These are phyloP conservation scores for Eugnorisma glareosa DNA, from an alignment of 2,888 invertebrate genomes.

Conservation along the genomic window DNA sequence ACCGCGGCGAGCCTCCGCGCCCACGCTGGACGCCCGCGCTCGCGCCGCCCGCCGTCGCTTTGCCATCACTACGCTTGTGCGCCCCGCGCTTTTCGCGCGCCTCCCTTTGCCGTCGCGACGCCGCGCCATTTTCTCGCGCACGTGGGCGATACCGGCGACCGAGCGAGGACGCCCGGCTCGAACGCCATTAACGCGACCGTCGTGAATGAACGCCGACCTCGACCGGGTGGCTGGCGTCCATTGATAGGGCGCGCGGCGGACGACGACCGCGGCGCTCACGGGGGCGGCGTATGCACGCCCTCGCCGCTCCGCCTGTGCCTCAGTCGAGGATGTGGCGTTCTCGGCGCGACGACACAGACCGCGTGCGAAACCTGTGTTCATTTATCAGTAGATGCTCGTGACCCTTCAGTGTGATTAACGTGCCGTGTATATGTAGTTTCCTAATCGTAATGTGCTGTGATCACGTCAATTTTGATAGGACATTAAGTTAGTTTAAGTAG, in stretches of 20 bases:
- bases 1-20: constrained; percentile 87
- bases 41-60: constrained; percentile 76
- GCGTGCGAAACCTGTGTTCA: constrained; percentile 89
- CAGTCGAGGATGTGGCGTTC: constrained; percentile 91
- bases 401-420: constrained; percentile 79
- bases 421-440: constrained; percentile 79
- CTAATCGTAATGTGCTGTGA: constrained; percentile 87
- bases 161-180: constrained; percentile 85
- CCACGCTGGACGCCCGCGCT: constrained; percentile 81
- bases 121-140: constrained; percentile 90
- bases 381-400: constrained; percentile 86
- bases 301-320: constrained; percentile 88
- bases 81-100: constrained; percentile 89
- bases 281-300: constrained; percentile 89
- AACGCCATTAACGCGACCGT: constrained; percentile 88
- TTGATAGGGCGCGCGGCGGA: constrained; percentile 88
- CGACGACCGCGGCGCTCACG: constrained; percentile 85
- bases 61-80: constrained; percentile 85
- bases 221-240: constrained; percentile 87
- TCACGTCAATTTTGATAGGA: constrained; percentile 85
- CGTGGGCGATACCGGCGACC: constrained; percentile 87
- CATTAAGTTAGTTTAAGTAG: constrained; percentile 80
- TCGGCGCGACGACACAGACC: constrained; percentile 86
- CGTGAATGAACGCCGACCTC: constrained; percentile 90
- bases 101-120: constrained; percentile 87